phyloP scores from a whole-genome alignment of 2,888 invertebrate species.

The Rotaria socialis region DNA sequence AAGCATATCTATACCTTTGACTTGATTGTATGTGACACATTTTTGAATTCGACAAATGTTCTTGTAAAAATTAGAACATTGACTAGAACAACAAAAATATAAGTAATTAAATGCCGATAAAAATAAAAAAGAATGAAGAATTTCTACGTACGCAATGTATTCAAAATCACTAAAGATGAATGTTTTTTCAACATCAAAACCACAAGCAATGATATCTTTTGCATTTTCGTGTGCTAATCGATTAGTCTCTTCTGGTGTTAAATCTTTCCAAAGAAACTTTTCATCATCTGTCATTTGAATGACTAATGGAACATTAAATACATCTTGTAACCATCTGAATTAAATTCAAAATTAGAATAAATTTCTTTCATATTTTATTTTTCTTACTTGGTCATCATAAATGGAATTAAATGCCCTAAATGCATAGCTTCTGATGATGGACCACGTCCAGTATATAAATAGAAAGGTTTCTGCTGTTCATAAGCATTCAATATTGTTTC shows the following conservation, averaged over 20 bases:
- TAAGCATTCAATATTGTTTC: constrained; percentile 75
- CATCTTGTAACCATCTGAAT: constrained; percentile 87
- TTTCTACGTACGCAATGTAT: constrained; percentile 75
- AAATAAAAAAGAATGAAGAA: no score
- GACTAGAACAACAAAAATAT: constrained; percentile 38
- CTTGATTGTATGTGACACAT: constrained; percentile 92
- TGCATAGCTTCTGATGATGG: constrained; percentile 93
- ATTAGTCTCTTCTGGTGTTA: constrained; percentile 79
- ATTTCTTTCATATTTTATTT: no score
- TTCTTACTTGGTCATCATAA: constrained; percentile 81
- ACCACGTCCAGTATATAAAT: constrained; percentile 91
- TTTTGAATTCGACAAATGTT: constrained; percentile 60
- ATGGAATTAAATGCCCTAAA: constrained; percentile 91
- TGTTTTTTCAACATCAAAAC: constrained; percentile 85
- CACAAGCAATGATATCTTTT: constrained; percentile 93
- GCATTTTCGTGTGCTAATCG: constrained; percentile 81
- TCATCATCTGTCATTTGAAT: constrained; percentile 98
- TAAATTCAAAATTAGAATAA: no score
- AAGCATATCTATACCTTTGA: constrained; percentile 84
- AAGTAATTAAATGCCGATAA: constrained; percentile 51
- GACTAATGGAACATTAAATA: constrained; percentile 87
- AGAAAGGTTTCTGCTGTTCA: constrained; percentile 88
- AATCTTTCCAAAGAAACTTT: constrained; percentile 90
- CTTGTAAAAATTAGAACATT: constrained; percentile 43
- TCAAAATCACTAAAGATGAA: constrained; percentile 92